Evolutionary conservation across 2,888 invertebrate genomes (phyloP).

Genomic region (Drosophila macrospina): DNA sequence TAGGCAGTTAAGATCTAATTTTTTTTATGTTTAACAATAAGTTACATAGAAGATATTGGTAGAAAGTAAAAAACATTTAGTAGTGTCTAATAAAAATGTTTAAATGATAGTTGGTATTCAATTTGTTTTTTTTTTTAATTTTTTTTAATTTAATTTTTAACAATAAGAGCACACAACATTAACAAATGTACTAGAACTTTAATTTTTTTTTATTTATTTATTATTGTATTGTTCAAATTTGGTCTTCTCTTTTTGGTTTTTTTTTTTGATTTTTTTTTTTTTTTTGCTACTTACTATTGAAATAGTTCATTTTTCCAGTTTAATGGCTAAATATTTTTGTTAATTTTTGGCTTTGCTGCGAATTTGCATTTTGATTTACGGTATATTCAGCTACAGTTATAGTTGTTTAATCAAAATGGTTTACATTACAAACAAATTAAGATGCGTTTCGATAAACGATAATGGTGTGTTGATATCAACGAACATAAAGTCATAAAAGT

Average conservation of each 20-base stretch:
- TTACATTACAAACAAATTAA: constrained; percentile 45
- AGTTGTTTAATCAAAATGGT: constrained; percentile 54
- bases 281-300: constrained; percentile 77
- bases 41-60: constrained; percentile 68
- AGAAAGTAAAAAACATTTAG: constrained; percentile 73
- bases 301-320: constrained; percentile 78
- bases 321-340: constrained; percentile 76
- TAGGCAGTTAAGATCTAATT: constrained; percentile 66
- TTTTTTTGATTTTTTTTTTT: constrained; percentile 38
- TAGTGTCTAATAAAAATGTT: constrained; percentile 75
- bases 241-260: constrained; percentile 33
- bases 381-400: constrained; percentile 55
- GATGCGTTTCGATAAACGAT: constrained; percentile 38
- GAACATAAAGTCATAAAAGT: constrained; percentile 37
- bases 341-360: constrained; percentile 68
- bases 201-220: constrained; percentile 19
- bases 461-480: constrained; percentile 34
- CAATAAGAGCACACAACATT: constrained; percentile 76
- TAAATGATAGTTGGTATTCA: constrained; percentile 48
- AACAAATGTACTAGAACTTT: constrained; percentile 68
- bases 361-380: constrained; percentile 65
- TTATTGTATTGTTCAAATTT: constrained; percentile 47
- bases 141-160: constrained; percentile 42
- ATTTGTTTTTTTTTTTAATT: constrained; percentile 21
- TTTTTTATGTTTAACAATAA: constrained; percentile 65